phyloP scores from a whole-genome alignment of 2,888 invertebrate genomes.

The Watsonalla cultraria region DNA sequence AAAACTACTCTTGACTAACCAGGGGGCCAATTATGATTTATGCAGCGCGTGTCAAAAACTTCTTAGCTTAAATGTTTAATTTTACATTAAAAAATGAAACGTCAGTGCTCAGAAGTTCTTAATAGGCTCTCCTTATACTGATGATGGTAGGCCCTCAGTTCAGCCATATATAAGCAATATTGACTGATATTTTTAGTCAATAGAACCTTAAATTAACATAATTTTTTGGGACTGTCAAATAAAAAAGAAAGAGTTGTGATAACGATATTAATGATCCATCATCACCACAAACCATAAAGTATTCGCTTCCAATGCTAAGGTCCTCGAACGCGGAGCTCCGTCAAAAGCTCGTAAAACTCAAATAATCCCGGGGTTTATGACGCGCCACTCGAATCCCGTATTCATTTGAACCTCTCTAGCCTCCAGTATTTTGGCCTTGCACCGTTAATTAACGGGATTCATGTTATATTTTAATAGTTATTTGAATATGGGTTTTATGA shows the following conservation, averaged over 20 bases:
- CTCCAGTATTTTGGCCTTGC: conserved; percentile 37
- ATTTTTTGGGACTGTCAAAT: too few species aligned
- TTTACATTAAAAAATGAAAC: too few species aligned
- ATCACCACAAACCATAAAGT: neutral
- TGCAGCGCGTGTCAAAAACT: too few species aligned
- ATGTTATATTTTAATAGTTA: conserved; percentile 34
- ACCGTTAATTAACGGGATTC: conserved; percentile 40
- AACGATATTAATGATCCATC: neutral
- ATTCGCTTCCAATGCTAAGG: neutral
- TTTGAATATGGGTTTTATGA: conserved; percentile 10
- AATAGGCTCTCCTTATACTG: too few species aligned
- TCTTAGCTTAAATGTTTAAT: too few species aligned
- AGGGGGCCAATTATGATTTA: too few species aligned
- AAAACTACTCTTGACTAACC: too few species aligned
- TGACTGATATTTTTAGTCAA: too few species aligned
- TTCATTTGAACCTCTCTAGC: conserved; percentile 40
- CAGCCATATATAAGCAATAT: too few species aligned
- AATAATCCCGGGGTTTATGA: conserved; percentile 43
- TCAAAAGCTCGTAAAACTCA: conserved; percentile 44
- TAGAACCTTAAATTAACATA: too few species aligned
- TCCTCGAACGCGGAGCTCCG: conserved; percentile 24
- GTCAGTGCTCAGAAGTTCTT: too few species aligned
- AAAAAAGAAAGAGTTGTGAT: neutral
- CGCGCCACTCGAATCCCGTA: conserved; percentile 28
- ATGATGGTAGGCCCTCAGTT: too few species aligned